Base-by-base conservation (phyloP, 2,113 vertebrate genomes). In the Chiloscyllium plagiosum region DNA sequence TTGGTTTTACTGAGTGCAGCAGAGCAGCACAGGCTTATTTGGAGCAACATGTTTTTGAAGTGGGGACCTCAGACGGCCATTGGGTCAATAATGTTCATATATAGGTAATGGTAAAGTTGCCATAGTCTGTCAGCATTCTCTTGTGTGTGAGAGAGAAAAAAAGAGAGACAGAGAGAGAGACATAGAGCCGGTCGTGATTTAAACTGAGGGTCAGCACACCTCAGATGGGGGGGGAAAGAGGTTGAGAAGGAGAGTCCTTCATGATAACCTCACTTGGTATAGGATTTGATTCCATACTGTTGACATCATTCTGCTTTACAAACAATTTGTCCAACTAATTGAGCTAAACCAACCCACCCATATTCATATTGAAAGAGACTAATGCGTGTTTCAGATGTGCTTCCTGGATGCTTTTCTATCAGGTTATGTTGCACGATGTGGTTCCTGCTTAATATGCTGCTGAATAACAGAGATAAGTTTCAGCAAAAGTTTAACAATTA, bases 21-120 rank as follows among this genome's bases (percentile, higher is more conserved):
- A 42, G n/a, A 19, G n/a, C n/a, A 33, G 50, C 56, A 8, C 47
- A n/a, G 47, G 7, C 19, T 20, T n/a, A 6, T 94, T 94, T 20
- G 96, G 95, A 96, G 95, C 80, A 47, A 83, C 42, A 17, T 19
- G 20, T 20, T 47, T 37, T 83, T 20, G n/a, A 6, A 83, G 80
- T 80, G 33, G 12, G 76, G 13, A 33, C 3, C 15, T 80, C 76
- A 37, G 13, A 80, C 33, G 37, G 33, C 3, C 33, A 37, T 17
- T 37, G 0, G n/a, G 76, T 10, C 7, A 61, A 12, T 61, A 61
- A 61, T 61, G 7, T 61, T 61, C 8, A 12, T 61, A 61, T 61
- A 10, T 47, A 47, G 42, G 42, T 47, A 47, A 47, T 47, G 56
- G 56, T 61, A 61, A 10, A 61, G 56, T 7, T 61, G 12, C 56